Evolutionary conservation across 2,888 invertebrate genomes (phyloP).

Genomic region (Phragmatobia fuliginosa): DNA sequence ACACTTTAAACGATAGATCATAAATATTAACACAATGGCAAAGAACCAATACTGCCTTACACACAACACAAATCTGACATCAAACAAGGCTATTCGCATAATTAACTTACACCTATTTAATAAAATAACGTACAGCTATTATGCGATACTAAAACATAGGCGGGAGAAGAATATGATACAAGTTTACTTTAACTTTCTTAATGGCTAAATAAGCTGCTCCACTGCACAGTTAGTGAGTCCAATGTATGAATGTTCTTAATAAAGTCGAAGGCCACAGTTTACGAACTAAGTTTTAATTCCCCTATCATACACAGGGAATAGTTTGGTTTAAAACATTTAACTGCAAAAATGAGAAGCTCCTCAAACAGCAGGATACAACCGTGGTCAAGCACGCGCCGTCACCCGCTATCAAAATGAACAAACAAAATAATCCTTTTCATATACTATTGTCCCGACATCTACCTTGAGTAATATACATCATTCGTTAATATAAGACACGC

Average conservation of each 20-base stretch:
- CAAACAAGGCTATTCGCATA: constrained; percentile 26
- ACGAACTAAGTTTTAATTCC: constrained; percentile 13
- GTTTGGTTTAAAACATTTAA: not conserved
- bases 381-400: not conserved
- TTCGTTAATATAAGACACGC: constrained; percentile 18
- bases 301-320: not conserved
- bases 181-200: constrained; percentile 15
- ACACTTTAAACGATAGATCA: constrained; percentile 29
- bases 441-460: not conserved
- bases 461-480: not conserved
- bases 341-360: not conserved
- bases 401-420: constrained; percentile 5
- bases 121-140: constrained; percentile 31
- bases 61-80: constrained; percentile 35
- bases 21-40: constrained; percentile 33
- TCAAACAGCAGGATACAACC: not conserved
- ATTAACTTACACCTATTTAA: constrained; percentile 19
- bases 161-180: constrained; percentile 45
- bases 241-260: constrained; percentile 19
- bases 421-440: not conserved
- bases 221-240: constrained; percentile 36
- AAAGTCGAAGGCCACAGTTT: constrained; percentile 39
- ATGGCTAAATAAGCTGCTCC: constrained; percentile 34
- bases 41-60: constrained; percentile 19
- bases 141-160: constrained; percentile 48